A percentile compares a stretch with the other conserved stretches of the same genome.
phyloP scores from a whole-genome alignment of 1,140 invertebrate genomes.

The Dendroctonus valens region DNA sequence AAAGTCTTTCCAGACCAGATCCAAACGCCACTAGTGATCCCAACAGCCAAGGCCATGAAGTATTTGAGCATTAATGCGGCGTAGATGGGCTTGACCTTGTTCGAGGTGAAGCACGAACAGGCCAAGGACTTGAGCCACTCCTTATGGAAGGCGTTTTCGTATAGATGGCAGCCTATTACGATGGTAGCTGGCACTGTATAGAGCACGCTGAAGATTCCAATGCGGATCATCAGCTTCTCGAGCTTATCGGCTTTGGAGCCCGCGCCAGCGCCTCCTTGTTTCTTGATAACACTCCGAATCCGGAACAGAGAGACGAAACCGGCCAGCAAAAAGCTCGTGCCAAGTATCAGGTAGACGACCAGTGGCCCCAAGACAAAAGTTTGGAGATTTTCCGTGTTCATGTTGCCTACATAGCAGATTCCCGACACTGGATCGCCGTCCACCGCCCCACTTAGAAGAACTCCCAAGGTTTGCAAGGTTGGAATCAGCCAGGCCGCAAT shows the following conservation, averaged over 20 bases:
- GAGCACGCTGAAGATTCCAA: conserved; percentile 95
- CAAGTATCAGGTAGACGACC: conserved; percentile 86
- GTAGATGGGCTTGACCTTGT: conserved; percentile 64
- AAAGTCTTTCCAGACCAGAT: conserved; percentile 97
- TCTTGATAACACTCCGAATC: conserved; percentile 92
- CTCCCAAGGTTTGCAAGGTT: conserved; percentile 79
- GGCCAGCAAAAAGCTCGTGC: conserved; percentile 89
- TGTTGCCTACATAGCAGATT: conserved; percentile 90
- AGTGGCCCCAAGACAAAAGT: conserved; percentile 89
- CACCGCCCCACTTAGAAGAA: conserved; percentile 76
- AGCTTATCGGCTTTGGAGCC: conserved; percentile 90
- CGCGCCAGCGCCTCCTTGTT: conserved; percentile 74
- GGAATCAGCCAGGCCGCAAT: conserved; percentile 87
- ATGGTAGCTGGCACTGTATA: conserved; percentile 95
- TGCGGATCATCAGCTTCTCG: conserved; percentile 97
- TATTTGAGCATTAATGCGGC: conserved; percentile 88
- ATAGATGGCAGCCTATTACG: conserved; percentile 92
- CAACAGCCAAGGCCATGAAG: conserved; percentile 93
- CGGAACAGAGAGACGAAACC: conserved; percentile 95
- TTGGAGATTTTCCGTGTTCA: conserved; percentile 75
- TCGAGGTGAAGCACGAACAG: conserved; percentile 62
- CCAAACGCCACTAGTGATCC: conserved; percentile 96
- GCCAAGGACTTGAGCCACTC: conserved; percentile 76
- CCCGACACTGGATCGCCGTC: conserved; percentile 94
- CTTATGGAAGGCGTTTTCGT: conserved; percentile 77